Evolutionary conservation across 2,113 vertebrate species (phyloP).

Genomic region (Heterocephalus glaber): DNA sequence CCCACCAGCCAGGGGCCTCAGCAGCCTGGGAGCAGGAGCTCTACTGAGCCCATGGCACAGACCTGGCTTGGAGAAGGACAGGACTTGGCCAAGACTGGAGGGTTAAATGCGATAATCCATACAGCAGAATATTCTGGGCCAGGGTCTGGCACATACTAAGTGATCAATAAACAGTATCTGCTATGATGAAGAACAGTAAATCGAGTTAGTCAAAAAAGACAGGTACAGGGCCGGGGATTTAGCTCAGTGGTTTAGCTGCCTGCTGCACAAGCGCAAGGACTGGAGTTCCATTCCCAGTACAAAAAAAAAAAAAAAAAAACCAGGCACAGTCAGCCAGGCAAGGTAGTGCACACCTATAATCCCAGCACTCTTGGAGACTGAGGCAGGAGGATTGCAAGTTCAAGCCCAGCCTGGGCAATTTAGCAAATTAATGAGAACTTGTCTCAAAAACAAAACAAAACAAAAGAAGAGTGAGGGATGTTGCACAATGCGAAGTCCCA

Average conservation of each 20-base stretch:
- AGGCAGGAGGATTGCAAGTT: not conserved
- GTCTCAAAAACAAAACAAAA: not conserved
- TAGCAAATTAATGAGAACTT: not conserved
- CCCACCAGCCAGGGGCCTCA: fast-evolving
- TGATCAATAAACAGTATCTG: not conserved
- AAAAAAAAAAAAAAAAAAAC: too few relatives aligned
- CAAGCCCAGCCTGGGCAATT: not conserved
- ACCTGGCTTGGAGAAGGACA: not conserved
- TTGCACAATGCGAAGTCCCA: not conserved
- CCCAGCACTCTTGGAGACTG: not conserved
- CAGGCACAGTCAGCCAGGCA: not conserved
- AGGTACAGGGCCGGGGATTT: too few relatives aligned
- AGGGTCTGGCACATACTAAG: not conserved
- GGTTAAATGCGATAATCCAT: not conserved
- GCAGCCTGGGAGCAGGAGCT: not conserved
- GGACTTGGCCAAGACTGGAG: fast-evolving
- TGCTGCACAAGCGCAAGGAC: too few relatives aligned
- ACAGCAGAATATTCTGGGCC: not conserved
- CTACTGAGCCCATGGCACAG: fast-evolving
- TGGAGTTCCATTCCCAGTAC: too few relatives aligned
- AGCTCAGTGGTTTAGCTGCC: too few relatives aligned
- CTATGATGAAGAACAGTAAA: not conserved
- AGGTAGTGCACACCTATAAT: not conserved
- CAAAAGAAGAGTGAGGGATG: not conserved
- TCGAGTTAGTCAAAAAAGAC: not conserved